Evolutionary conservation across 2,113 vertebrate genomes (phyloP).

Genomic region (Ochotona princeps): DNA sequence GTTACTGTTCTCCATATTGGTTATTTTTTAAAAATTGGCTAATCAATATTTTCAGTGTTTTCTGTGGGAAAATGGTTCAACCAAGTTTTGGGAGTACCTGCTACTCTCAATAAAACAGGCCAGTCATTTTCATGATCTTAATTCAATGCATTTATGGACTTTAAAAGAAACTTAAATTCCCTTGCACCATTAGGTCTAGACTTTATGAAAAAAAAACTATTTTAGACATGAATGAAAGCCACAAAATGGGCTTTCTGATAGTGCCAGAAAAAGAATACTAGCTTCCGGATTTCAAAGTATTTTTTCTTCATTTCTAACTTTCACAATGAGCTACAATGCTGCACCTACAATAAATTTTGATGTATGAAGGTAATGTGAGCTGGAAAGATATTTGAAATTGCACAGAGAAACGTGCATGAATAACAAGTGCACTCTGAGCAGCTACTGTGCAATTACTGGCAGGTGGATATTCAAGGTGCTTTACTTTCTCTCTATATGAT

Average conservation of each 20-base stretch:
- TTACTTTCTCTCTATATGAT: not conserved
- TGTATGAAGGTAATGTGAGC: not conserved
- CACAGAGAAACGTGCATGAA: not conserved
- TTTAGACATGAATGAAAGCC: constrained; percentile 33
- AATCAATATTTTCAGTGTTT: not conserved
- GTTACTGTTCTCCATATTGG: not conserved
- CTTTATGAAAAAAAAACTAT: constrained; percentile 14
- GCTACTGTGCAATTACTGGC: not conserved
- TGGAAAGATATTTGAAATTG: constrained; percentile 49
- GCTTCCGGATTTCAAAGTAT: not conserved
- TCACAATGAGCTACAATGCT: not conserved
- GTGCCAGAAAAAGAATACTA: not conserved
- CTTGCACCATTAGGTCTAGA: not conserved
- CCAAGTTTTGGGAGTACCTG: not conserved
- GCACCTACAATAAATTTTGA: constrained; percentile 29
- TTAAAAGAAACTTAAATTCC: not conserved
- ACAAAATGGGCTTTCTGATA: constrained; percentile 35
- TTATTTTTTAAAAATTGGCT: not conserved
- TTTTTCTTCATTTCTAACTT: constrained; percentile 11
- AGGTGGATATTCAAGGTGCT: not conserved
- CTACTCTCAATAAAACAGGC: not conserved
- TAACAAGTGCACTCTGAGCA: not conserved
- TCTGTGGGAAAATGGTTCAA: not conserved
- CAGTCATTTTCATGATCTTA: constrained; percentile 20
- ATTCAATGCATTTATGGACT: not conserved